These are phyloP conservation scores for Bubo blakistoni DNA, from an alignment of 2,113 vertebrate genomes.

Conservation along the genomic window DNA sequence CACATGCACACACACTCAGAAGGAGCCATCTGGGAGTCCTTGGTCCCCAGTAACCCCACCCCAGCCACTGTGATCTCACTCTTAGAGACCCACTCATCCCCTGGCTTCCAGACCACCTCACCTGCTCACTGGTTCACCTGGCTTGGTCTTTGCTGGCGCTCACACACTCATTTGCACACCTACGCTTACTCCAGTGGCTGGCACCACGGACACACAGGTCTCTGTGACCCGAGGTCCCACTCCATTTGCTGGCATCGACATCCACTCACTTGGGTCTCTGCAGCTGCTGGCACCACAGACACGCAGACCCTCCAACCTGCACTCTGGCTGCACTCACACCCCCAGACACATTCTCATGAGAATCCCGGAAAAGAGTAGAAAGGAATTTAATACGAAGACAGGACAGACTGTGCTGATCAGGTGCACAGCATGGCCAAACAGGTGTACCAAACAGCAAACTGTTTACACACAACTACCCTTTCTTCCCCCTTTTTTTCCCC, in stretches of 20 bases:
- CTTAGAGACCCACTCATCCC: background rate
- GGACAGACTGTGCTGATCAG: background rate
- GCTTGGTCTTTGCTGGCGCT: background rate
- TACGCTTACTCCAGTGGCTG: background rate
- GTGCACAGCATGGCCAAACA: background rate
- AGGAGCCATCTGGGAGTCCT: background rate
- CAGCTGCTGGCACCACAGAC: too few species aligned
- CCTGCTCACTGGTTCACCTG: background rate
- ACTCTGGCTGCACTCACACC: background rate
- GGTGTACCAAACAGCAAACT: background rate
- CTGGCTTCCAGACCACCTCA: background rate
- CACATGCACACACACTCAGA: background rate
- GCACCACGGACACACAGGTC: rapidly evolving
- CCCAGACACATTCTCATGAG: background rate
- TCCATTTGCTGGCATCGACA: background rate
- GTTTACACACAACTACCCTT: background rate
- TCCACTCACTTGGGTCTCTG: too few species aligned
- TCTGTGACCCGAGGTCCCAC: rapidly evolving
- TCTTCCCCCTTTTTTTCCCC: background rate
- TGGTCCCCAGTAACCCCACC: rapidly evolving
- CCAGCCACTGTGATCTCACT: background rate
- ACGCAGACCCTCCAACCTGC: background rate
- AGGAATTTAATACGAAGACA: background rate
- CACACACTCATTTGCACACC: background rate
- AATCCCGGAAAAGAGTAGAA: background rate